These are phyloP conservation scores for Rhynchonycteris naso DNA, from an alignment of 2,797 vertebrate species.

Conservation along the genomic window DNA sequence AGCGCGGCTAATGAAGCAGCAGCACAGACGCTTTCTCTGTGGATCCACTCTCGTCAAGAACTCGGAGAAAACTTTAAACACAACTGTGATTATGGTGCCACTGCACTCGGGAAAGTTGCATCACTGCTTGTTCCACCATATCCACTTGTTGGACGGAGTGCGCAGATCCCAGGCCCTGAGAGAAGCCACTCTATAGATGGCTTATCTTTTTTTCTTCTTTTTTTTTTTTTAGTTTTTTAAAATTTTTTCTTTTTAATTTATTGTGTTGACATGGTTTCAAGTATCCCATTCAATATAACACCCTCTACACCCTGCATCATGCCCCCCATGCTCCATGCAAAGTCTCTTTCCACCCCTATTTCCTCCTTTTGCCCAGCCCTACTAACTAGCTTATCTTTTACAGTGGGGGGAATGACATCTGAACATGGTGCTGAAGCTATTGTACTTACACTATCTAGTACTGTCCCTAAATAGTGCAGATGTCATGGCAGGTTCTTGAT, in stretches of 20 bases:
- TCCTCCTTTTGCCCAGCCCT: too few species aligned
- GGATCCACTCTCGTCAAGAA: conserved; percentile 91
- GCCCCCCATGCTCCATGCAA: too few species aligned
- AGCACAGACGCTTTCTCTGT: not conserved
- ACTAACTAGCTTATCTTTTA: conserved; percentile 92
- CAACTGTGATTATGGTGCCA: conserved; percentile 91
- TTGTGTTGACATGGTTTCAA: too few species aligned
- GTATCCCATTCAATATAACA: too few species aligned
- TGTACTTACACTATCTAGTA: conserved; percentile 92
- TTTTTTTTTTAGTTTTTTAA: too few species aligned
- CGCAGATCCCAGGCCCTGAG: conserved; percentile 92
- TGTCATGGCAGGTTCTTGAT: conserved; percentile 91
- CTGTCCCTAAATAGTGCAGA: conserved; percentile 94
- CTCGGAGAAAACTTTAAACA: conserved; percentile 94
- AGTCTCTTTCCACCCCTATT: too few species aligned
- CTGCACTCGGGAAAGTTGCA: conserved; percentile 90
- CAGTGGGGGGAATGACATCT: conserved; percentile 92
- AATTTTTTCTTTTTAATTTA: too few species aligned
- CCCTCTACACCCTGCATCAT: too few species aligned
- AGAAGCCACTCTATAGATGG: conserved; percentile 92
- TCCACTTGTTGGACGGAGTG: conserved; percentile 90
- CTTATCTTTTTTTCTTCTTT: conserved; percentile 84
- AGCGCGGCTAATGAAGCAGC: not conserved
- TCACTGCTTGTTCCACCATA: conserved; percentile 91
- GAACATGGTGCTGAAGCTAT: conserved; percentile 93